Evolutionary conservation across 2,113 vertebrate species (phyloP).

Genomic region (Vicugna pacos): DNA sequence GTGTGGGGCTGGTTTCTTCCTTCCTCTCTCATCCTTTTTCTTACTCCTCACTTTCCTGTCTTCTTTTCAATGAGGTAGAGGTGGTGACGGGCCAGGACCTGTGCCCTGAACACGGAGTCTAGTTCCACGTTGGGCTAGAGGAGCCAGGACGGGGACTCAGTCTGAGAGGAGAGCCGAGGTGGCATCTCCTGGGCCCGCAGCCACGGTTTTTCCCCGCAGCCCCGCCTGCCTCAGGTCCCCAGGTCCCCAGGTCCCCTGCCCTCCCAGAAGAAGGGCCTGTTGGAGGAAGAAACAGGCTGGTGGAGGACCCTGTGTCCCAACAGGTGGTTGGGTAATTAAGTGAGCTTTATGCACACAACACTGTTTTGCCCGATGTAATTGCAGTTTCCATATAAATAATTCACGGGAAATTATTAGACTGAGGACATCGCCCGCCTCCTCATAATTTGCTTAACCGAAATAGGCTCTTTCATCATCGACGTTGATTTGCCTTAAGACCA

Average conservation of each 20-base stretch:
- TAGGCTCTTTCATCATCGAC: constrained; percentile 86
- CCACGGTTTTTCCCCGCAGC: background rate
- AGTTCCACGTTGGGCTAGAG: background rate
- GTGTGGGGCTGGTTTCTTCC: constrained; percentile 31
- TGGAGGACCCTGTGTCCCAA: constrained; percentile 81
- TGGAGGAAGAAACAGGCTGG: constrained; percentile 63
- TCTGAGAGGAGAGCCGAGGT: background rate
- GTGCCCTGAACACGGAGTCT: background rate
- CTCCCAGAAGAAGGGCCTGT: constrained; percentile 50
- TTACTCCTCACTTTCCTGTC: background rate
- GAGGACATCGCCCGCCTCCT: constrained; percentile 87
- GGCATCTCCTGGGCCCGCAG: fast-evolving
- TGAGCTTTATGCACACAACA: constrained; percentile 88
- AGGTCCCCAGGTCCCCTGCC: background rate
- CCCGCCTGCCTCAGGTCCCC: background rate
- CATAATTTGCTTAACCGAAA: constrained; percentile 88
- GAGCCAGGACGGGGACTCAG: background rate
- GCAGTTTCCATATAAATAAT: constrained; percentile 92
- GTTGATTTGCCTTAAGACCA: constrained; percentile 85
- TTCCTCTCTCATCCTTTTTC: background rate
- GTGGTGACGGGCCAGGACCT: background rate
- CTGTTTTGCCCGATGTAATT: constrained; percentile 89
- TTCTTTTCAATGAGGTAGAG: background rate
- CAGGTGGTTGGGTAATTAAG: constrained; percentile 91
- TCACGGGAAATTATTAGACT: constrained; percentile 89